phyloP scores from a whole-genome alignment of 2,888 invertebrate species.

The Alcis repandata region DNA sequence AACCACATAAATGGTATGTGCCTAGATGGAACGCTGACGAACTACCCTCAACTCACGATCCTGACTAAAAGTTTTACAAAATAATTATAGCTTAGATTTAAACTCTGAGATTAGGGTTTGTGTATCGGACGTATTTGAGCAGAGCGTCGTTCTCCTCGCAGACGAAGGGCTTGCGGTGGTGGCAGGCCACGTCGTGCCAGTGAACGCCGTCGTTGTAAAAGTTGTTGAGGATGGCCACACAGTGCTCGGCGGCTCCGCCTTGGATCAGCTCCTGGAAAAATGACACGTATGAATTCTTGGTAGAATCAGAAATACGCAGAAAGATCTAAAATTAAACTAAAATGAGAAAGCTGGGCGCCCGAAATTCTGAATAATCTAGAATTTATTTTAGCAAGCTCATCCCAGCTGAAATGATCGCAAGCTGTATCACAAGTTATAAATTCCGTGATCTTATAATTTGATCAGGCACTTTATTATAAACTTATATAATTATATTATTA shows the following conservation, averaged over 20 bases:
- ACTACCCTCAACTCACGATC: conserved; percentile 37
- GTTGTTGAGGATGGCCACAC: conserved; percentile 94
- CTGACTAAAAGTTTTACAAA: conserved; percentile 46
- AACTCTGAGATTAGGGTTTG: conserved; percentile 92
- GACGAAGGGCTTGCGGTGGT: conserved; percentile 95
- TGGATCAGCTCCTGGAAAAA: conserved; percentile 89
- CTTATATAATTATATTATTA: too few species aligned
- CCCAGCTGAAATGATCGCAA: too few species aligned
- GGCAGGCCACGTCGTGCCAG: conserved; percentile 97
- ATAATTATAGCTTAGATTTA: conserved; percentile 63
- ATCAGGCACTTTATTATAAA: conserved; percentile 6
- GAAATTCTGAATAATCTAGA: background rate
- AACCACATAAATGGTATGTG: background rate
- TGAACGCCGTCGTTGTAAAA: conserved; percentile 96
- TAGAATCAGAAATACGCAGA: background rate
- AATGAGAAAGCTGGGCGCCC: background rate
- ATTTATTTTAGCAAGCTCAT: background rate
- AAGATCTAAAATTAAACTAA: background rate
- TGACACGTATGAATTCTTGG: background rate
- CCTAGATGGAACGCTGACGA: conserved; percentile 13
- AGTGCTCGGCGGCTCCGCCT: conserved; percentile 94
- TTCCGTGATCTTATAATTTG: background rate
- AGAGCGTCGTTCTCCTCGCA: conserved; percentile 96
- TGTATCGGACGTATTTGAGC: conserved; percentile 93
- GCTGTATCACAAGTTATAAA: too few species aligned